phyloP scores from a whole-genome alignment of 2,113 vertebrate species.

The Dasyprocta punctata region DNA sequence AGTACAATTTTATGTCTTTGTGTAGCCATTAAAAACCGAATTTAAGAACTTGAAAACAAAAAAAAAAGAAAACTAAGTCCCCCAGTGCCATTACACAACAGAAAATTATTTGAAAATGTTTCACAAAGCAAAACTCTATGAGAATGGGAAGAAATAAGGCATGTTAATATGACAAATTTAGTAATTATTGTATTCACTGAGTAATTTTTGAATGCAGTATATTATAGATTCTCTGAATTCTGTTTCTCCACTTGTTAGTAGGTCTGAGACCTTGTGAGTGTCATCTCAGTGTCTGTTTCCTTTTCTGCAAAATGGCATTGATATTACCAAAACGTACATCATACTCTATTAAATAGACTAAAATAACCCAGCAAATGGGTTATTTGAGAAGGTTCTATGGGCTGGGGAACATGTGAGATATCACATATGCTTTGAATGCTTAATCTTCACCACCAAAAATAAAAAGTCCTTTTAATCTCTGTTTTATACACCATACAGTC shows the following conservation, averaged over 20 bases:
- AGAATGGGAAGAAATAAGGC: not conserved
- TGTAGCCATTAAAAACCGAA: not conserved
- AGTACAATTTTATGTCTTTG: not conserved
- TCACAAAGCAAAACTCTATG: constrained; percentile 7
- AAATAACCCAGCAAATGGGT: not conserved
- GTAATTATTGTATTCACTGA: not conserved
- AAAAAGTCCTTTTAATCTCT: not conserved
- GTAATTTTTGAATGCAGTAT: not conserved
- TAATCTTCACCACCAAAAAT: not conserved
- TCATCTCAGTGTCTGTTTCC: not conserved
- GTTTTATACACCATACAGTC: not conserved
- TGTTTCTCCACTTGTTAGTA: not conserved
- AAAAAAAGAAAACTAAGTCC: constrained; percentile 28
- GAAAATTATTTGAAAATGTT: constrained; percentile 24
- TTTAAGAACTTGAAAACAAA: not conserved
- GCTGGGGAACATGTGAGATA: not conserved
- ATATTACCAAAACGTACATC: not conserved
- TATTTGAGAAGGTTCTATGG: not conserved
- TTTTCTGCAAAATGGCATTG: not conserved
- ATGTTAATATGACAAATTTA: not conserved
- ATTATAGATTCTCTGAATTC: not conserved
- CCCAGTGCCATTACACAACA: not conserved
- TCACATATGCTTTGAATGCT: not conserved
- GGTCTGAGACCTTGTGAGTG: not conserved
- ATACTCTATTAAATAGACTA: not conserved